Conservation (phyloP, 2,797 vertebrate genomes). For the Australoheros facetus region DNA sequence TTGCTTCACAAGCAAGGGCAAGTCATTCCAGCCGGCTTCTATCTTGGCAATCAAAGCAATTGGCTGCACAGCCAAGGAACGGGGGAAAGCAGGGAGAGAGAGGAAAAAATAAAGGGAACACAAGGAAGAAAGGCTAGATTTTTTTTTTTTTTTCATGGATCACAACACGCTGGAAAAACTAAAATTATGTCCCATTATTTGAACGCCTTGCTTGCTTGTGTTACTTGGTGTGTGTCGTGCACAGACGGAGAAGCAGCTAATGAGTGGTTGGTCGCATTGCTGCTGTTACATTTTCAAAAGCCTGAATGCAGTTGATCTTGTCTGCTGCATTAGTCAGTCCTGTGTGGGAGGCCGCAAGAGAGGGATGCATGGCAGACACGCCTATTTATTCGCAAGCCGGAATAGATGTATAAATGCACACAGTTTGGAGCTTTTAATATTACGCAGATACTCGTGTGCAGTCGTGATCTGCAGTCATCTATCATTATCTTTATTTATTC, state of each 20-base stretch:
- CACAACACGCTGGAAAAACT: slow-evolving; percentile 85
- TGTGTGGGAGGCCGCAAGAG: slow-evolving; percentile 38
- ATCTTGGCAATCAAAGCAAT: slow-evolving; percentile 98
- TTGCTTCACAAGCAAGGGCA: slow-evolving; percentile 98
- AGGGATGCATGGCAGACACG: slow-evolving; percentile 13
- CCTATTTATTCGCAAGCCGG: slow-evolving; percentile 39
- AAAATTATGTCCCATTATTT: slow-evolving; percentile 87
- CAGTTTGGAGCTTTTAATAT: slow-evolving; percentile 33
- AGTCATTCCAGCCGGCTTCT: slow-evolving; percentile 94
- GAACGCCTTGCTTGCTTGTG: slow-evolving; percentile 79
- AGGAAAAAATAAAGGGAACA: slow-evolving; percentile 64
- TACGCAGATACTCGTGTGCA: slow-evolving; percentile 23
- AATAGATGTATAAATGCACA: slow-evolving; percentile 27
- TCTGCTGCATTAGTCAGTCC: slow-evolving; percentile 41
- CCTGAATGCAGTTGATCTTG: slow-evolving; percentile 42
- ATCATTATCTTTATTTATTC: slow-evolving; percentile 43
- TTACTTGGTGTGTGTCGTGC: slow-evolving; percentile 27
- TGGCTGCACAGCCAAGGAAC: slow-evolving; percentile 90
- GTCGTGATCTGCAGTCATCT: slow-evolving; percentile 44
- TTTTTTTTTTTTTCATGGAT: slow-evolving; percentile 79
- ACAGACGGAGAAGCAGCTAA: slow-evolving; percentile 46
- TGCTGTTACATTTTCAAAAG: slow-evolving; percentile 55
- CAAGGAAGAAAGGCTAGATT: slow-evolving; percentile 66
- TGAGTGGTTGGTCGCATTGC: slow-evolving; percentile 48
- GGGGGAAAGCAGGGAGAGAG: slow-evolving; percentile 58